Evolutionary conservation across 2,888 invertebrate genomes (phyloP), one percentile per base, ranked within the genome.

Genomic region (Calliphora vomitoria): DNA sequence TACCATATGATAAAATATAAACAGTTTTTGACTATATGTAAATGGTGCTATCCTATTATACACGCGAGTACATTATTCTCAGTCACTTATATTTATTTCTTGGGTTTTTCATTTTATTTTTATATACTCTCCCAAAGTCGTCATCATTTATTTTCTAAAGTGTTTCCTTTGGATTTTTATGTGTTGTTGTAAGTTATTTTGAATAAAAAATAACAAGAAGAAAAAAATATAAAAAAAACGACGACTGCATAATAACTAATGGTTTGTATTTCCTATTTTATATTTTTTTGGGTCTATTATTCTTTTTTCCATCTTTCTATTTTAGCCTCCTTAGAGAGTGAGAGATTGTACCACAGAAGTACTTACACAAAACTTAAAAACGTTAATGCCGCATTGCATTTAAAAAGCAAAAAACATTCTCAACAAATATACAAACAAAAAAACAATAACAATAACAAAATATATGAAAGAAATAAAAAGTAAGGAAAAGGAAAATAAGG

Each of bases 371-470:
- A 76, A 71, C 62, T 76, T 64, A 66, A 86, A 69, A 82, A 68
- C 72, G 66, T 86, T 82, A 86, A 86, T 86, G 82, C 85, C 74
- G 81, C 85, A 86, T 44, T 86, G 85, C 85, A 86, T 82, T 76
- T 53, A 64, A 62, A 82, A 53, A 44, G 55, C 25, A 76, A 55
- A 25, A 62, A 18, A 53, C 11, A 55, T 47, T 55, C 25, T 6
- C 68, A 44, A n/a, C 47, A 79, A 35, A 68, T 25, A 55, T 41
- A 66, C 76, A 66, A 78, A 50, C 64, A 55, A 10, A 53, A 64
- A 38, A 64, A 25, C 62, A 20, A 25, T 25, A 44, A 44, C 10
- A 44, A 44, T 10, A 62, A 62, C 15, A 62, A 62, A 8, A 62
- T 8, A 4, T 31, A 60, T 5, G 25, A 38, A 71, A 62, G 20